Base-by-base conservation (phyloP, 2,113 vertebrate genomes). In the Plotosus lineatus region DNA sequence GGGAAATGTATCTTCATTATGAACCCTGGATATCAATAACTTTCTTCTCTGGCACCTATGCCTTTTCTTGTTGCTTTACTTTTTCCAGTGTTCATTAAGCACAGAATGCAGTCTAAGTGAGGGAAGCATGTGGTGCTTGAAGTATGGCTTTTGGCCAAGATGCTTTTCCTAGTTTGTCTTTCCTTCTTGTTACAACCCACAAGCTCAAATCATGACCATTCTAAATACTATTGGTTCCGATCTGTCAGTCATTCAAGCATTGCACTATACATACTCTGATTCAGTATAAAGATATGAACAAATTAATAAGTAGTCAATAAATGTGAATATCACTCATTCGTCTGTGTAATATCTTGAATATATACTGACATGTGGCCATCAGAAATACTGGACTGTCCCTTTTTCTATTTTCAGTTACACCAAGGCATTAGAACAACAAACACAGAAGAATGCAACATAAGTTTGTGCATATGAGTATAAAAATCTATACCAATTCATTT, bases 221-320 rank as follows among this genome's bases (percentile, higher is more conserved):
- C 75, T 46, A 77, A 50, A 83, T 75, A 73, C 83, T 77, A 71
- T 81, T 74, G 58, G 84, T 88, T 85, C 83, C 77, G 84, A 86
- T 73, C 87, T 89, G 90, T 90, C 91, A 91, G 83, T 91, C 90
- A 90, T 40, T 80, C 48, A 73, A 73, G 78, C 77, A 51, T 84
- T 79, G 79, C 80, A 74, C 12, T 78, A 75, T 78, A 75, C 74
- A 75, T 61, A 81, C 46, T 63, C 68, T 71, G 51, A 36, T 53
- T 53, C 38, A 69, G 40, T 68, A 61, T 40, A 82, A 12, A 66
- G 33, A 55, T n/a, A 68, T 28, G 28, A 17, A 68, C 10, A 61
- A 68, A 81, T 23, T 36, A 61, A 40, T 61, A 55, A 23, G 46
- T 31, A 7, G 53, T 28, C n/a, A 74, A 40, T 36, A 26, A 38